Base-by-base conservation (phyloP, 1,140 invertebrate species). In the Drosophila rufa region DNA sequence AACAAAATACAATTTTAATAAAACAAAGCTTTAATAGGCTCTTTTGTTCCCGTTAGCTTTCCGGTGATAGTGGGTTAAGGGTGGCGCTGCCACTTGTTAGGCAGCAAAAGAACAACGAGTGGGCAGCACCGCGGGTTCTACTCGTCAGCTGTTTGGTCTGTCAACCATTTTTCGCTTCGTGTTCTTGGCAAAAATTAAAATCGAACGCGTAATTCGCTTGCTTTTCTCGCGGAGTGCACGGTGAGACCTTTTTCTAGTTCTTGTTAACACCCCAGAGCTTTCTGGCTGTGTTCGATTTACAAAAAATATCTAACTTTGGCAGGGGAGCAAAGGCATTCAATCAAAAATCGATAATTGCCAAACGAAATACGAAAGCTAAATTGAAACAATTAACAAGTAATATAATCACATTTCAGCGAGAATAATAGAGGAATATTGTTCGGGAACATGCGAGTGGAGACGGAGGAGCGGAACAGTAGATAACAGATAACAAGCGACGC, bases 401-500 rank as follows among this genome's bases (percentile, higher is more conserved):
- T 65, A 40, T 57, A 64, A 84, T 53, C 43, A 50, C 64, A 51
- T 74, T 74, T 7, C 38, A 73, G 62, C 59, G 71, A 62, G 64
- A 75, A 86, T 82, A 79, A 70, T 78, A 79, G 64, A 84, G 73
- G 27, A 27, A 45, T 64, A 79, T 66, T 79, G 47, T 71, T 36
- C 15, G 48, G 19, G 30, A 79, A 73, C 57, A 89, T 89, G 85
- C 85, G 50, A 82, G 78, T 69, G 47, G 69, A 51, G 59, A 53
- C 67, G 68, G 50, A 75, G 73, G 59, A 78, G 61, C 67, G 74
- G 42, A 60, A 45, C 53, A 79, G 40, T 40, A 76, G 74, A 66
- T 80, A 82, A 67, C 55, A 89, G 79, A 90, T 79, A 82, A 79
- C 85, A 82, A 89, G 65, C 68, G 68, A 84, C 73, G 77, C 80